Percentiles rank a stretch among this genome's conserved stretches.
Evolutionary conservation across 2,888 invertebrate species (phyloP).

Genomic region (Drosophila yooni): DNA sequence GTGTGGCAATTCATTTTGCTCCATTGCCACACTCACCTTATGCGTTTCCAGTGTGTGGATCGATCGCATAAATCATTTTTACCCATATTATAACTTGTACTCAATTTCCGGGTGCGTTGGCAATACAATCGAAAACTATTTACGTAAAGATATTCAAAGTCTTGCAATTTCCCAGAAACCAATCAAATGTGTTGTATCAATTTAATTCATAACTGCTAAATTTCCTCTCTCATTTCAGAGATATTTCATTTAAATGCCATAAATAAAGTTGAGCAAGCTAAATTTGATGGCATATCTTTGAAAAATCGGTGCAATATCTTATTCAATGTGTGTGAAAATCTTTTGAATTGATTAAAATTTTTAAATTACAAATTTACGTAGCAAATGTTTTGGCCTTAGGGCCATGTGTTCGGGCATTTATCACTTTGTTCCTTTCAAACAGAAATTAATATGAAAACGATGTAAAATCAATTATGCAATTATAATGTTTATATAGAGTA

Average conservation of each 20-base stretch:
- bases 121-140: conserved; percentile 44
- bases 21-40: conserved; percentile 14
- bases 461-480: not conserved
- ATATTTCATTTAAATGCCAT: not conserved
- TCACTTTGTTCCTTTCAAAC: not conserved
- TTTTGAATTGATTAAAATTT: not conserved
- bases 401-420: not conserved
- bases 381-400: not conserved
- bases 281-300: not conserved
- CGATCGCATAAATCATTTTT: conserved; percentile 68
- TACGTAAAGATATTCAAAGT: conserved; percentile 27
- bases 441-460: not conserved
- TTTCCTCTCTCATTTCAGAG: not conserved
- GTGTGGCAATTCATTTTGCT: conserved; percentile 68
- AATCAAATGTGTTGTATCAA: conserved; percentile 20
- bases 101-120: conserved; percentile 47
- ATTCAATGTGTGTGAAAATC: not conserved
- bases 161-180: conserved; percentile 12
- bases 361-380: not conserved
- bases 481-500: too few relatives aligned
- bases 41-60: conserved; percentile 53
- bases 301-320: not conserved
- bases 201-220: not conserved
- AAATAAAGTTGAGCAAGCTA: not conserved
- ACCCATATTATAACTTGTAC: conserved; percentile 43